phyloP scores from a whole-genome alignment of 1,140 invertebrate genomes.

The Spodoptera litura region DNA sequence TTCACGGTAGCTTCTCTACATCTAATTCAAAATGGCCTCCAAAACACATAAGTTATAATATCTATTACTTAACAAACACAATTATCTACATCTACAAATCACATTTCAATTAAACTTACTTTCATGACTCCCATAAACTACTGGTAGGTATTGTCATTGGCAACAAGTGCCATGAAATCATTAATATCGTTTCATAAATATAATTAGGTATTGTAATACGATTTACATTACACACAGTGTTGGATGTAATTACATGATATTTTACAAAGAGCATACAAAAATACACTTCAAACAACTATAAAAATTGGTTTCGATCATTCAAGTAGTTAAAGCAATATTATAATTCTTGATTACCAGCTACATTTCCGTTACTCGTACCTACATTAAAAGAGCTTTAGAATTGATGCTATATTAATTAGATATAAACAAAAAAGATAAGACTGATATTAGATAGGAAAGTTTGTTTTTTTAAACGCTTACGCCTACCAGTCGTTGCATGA shows the following conservation, averaged over 20 bases:
- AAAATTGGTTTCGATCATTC: conserved; percentile 16
- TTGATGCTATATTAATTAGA: not conserved
- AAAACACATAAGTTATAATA: not conserved
- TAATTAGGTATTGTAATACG: conserved; percentile 8
- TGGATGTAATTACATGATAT: conserved; percentile 36
- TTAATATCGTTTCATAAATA: conserved; percentile 41
- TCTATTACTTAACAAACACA: conserved; percentile 11
- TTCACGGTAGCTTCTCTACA: not conserved
- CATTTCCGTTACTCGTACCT: not conserved
- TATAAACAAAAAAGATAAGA: conserved; percentile 21
- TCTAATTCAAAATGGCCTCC: conserved; percentile 22
- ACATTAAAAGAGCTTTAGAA: not conserved
- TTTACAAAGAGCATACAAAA: conserved; percentile 72
- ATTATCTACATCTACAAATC: conserved; percentile 41
- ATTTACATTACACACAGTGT: conserved; percentile 10
- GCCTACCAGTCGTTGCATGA: conserved; percentile 33
- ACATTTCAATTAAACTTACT: conserved; percentile 26
- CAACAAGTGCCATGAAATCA: conserved; percentile 62
- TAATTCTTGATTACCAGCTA: conserved; percentile 25
- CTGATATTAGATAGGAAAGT: conserved; percentile 2
- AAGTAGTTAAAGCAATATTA: conserved; percentile 24
- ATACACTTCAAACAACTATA: conserved; percentile 51
- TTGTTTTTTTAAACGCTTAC: conserved; percentile 20
- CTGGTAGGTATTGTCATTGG: conserved; percentile 76
- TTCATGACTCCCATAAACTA: conserved; percentile 30